Evolutionary conservation across 2,797 vertebrate genomes (phyloP), one percentile per base, ranked within the genome.

Genomic region (Diplodus sargus): DNA sequence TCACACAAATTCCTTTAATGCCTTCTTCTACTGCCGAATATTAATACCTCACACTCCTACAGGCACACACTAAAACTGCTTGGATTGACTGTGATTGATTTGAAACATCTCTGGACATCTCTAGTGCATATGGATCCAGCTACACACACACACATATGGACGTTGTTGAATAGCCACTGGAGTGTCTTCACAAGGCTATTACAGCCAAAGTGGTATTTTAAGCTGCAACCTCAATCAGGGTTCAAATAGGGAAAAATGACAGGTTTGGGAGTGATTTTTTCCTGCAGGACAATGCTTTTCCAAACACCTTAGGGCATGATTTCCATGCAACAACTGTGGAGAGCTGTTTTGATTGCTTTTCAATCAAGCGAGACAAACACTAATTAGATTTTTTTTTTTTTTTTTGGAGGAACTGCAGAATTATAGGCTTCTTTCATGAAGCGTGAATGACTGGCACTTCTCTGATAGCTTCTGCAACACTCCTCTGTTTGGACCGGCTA

Each of bases 291-390:
- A 79, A 81, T 65, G 78, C 73, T 87, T 91, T 81, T 64, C 76
- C 64, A 60, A 74, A 63, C 84, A 87, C 89, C 92, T 85, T 39
- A 57, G 88, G 90, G 86, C 88, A 82, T 25, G 74, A 88, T 93
- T 94, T 94, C 84, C 85, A 92, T 93, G 89, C 91, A 88, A 81
- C 90, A 91, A 87, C 92, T 86, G 86, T 70, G 70, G 78, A 87
- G 90, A 86, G 89, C 90, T 93, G 88, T 91, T 93, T 86, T 94
- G 94, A 95, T 95, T 95, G 94, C 91, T 94, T 95, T 94, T 93
- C 95, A 94, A 95, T 95, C 94, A 94, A 93, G 92, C 91, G 89
- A 93, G 92, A 94, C 92, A 93, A 95, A 94, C 76, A 93, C 90
- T 94, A 95, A 95, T 95, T 94, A 85, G 87, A 94, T 93, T 94